A percentile compares a stretch with the other conserved stretches of the same genome.
These are phyloP conservation scores for Druceiella hillmani DNA, from an alignment of 2,888 invertebrate species.

Conservation along the genomic window DNA sequence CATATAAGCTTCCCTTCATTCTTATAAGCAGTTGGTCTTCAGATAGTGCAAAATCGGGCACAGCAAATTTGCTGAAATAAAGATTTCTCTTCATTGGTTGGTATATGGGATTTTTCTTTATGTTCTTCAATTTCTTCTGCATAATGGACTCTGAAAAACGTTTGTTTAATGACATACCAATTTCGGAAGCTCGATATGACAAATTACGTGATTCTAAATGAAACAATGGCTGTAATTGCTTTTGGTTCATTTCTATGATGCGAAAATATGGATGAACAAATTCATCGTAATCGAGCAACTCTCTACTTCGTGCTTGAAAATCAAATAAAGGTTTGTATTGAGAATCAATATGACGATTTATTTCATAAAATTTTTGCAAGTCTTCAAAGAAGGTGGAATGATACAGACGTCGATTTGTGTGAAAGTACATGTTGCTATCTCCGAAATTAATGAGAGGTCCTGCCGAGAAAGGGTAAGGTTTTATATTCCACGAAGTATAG, in stretches of 20 bases:
- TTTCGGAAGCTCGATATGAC: constrained; percentile 15
- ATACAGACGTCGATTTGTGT: constrained; percentile 16
- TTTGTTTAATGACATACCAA: constrained; percentile 7
- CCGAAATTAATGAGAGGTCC: constrained; percentile 16
- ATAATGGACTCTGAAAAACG: constrained; percentile 16
- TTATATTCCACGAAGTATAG: constrained; percentile 22
- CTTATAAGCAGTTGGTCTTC: constrained; percentile 23
- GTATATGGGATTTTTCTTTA: constrained; percentile 7
- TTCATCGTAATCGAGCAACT: constrained; percentile 23
- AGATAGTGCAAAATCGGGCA: constrained; percentile 28
- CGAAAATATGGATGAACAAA: constrained; percentile 19
- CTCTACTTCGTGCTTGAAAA: constrained; percentile 17
- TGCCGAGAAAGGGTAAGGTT: constrained; percentile 16
- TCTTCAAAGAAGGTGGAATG: constrained; percentile 20
- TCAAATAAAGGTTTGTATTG: constrained; percentile 19
- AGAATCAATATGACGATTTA: constrained; percentile 13
- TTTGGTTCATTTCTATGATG: constrained; percentile 16
- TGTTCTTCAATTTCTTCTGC: constrained; percentile 17
- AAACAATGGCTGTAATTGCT: constrained; percentile 24
- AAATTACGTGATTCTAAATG: constrained; percentile 15
- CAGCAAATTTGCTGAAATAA: not conserved
- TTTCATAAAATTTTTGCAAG: constrained; percentile 18
- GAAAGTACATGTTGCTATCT: constrained; percentile 13
- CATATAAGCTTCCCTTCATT: constrained; percentile 20
- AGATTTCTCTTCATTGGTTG: constrained; percentile 9